Base-by-base conservation (phyloP, 2,797 vertebrate genomes). In the Darevskia nairensis region DNA sequence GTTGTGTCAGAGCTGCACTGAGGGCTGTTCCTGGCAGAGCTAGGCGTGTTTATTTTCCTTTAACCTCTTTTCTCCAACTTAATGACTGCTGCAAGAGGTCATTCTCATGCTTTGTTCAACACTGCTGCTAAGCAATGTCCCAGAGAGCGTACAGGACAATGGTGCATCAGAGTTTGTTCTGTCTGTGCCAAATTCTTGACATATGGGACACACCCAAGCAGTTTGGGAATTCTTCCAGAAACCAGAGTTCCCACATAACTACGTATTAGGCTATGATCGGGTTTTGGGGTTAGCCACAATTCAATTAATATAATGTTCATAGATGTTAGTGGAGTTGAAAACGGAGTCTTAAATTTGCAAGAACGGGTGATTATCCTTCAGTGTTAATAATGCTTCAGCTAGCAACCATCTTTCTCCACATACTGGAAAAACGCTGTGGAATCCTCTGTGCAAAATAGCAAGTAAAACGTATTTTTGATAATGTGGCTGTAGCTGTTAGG, bases 141-240 rank as follows among this genome's bases (percentile, higher is more conserved):
- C 92, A 68, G 77, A 89, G 90, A 89, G 76, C 75, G 79, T 89
- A 78, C 69, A 55, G 82, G 85, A 92, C 90, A 23, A 87, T 80
- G 55, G 69, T 83, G 69, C 86, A 86, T 89, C 3, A 6, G 90
- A 91, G 88, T 74, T 89, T 92, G 88, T 91, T 91, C 93, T 92
- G 92, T 94, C 87, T 91, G 88, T 8, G 0, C 90, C 78, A 59
- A 90, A 77, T 75, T 71, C 68, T 69, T 90, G 91, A 87, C 69
- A 29, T 66, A 80, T 88, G 93, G 90, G 95, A 95, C 95, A 93
- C 94, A 44, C 96, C 96, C 94, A 80, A 87, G 82, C n/a, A 92
- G 94, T 93, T 94, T 96, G 95, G 95, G 96, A 97, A 96, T 93
- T 66, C 69, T 95, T 96, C 97, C 96, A 96, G 94, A 96, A 88